These are phyloP conservation scores for Hirundo rustica DNA, from an alignment of 2,797 vertebrate genomes.

Conservation along the genomic window DNA sequence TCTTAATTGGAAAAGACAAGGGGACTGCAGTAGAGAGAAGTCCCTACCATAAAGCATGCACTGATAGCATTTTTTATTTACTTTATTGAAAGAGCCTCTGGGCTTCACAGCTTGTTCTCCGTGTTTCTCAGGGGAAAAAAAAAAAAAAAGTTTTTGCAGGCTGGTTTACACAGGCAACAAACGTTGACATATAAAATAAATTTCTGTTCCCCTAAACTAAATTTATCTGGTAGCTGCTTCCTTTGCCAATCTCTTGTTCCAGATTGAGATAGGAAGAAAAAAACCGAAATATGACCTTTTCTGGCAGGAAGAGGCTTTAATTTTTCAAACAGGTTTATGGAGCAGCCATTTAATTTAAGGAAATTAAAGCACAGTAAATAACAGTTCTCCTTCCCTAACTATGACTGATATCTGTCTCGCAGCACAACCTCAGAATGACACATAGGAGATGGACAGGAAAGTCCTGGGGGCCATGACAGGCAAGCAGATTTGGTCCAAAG, in stretches of 20 bases:
- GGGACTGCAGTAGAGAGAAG: background rate
- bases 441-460: background rate
- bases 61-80: background rate
- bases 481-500: background rate
- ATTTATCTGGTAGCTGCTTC: conserved; percentile 4
- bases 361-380: background rate
- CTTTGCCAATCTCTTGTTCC: background rate
- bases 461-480: background rate
- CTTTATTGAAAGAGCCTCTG: background rate
- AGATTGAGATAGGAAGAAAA: background rate
- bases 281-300: background rate
- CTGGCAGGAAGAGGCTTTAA: background rate
- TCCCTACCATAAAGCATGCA: background rate
- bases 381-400: background rate
- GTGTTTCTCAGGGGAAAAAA: background rate
- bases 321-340: background rate
- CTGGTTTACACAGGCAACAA: background rate
- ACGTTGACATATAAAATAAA: background rate
- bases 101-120: background rate
- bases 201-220: background rate
- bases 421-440: background rate
- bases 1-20: background rate
- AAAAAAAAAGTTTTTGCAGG: background rate
- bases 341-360: background rate
- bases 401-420: rapidly evolving